Conservation (phyloP, 2,113 vertebrate species). For the Prionailurus viverrinus region DNA sequence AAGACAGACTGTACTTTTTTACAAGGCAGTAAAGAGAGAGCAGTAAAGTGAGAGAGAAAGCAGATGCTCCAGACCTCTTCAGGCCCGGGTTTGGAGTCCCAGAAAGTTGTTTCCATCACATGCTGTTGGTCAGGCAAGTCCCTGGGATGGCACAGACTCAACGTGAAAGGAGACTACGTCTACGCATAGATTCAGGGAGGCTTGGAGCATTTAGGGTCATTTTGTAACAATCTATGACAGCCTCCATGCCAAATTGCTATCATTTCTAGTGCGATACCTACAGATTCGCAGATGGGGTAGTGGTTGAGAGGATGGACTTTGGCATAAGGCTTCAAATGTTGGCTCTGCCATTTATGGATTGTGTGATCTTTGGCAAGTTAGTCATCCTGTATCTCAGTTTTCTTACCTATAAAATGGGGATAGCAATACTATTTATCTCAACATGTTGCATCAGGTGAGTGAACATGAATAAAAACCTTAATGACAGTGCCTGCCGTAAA, state of each 20-base stretch:
- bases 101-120: background rate
- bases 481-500: background rate
- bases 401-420: background rate
- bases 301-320: too few species aligned
- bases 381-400: background rate
- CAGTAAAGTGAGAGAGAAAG: background rate
- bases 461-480: background rate
- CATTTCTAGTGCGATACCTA: background rate
- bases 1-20: background rate
- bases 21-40: background rate
- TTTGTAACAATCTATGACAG: background rate
- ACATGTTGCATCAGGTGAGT: background rate
- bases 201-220: background rate
- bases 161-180: background rate
- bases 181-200: background rate
- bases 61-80: background rate
- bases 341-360: background rate
- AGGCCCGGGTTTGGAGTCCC: background rate
- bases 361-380: background rate
- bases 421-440: background rate
- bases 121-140: background rate
- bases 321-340: background rate
- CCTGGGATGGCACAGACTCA: background rate
- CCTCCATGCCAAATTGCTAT: background rate
- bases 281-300: background rate